Percentiles rank a stretch among this genome's conserved stretches.
phyloP scores from a whole-genome alignment of 2,113 vertebrate species.

The Peromyscus californicus region DNA sequence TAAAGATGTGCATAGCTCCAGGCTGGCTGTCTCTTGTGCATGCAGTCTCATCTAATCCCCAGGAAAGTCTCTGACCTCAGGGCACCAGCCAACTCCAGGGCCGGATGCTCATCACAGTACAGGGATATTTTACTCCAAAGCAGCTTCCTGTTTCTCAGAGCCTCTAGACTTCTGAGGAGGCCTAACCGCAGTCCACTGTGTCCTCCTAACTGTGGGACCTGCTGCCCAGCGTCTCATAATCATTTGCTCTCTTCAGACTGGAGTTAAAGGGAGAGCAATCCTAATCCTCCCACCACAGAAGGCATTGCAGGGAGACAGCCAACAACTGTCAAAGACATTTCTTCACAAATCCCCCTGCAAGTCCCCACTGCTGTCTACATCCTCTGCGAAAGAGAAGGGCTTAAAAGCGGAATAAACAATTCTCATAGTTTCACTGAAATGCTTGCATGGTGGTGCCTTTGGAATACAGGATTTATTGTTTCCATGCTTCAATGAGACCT shows the following conservation, averaged over 20 bases:
- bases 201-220: neutral
- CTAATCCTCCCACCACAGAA: neutral
- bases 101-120: neutral
- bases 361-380: neutral
- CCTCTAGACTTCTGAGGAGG: neutral
- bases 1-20: neutral
- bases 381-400: neutral
- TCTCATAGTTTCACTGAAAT: slow-evolving; percentile 54
- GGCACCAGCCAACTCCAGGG: neutral
- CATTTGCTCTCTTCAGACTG: neutral
- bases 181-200: neutral
- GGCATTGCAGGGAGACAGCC: neutral
- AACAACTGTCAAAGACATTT: slow-evolving; percentile 27
- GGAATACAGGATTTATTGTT: slow-evolving; percentile 12
- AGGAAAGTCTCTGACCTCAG: neutral
- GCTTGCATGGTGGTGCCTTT: neutral
- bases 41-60: neutral
- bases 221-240: neutral
- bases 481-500: slow-evolving; percentile 54
- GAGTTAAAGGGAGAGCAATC: neutral
- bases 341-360: neutral
- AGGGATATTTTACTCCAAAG: neutral
- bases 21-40: neutral
- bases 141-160: neutral
- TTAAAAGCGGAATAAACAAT: slow-evolving; percentile 31